These are phyloP conservation scores for Enteromius anoplus DNA, from an alignment of 2,797 vertebrate genomes.

Conservation along the genomic window DNA sequence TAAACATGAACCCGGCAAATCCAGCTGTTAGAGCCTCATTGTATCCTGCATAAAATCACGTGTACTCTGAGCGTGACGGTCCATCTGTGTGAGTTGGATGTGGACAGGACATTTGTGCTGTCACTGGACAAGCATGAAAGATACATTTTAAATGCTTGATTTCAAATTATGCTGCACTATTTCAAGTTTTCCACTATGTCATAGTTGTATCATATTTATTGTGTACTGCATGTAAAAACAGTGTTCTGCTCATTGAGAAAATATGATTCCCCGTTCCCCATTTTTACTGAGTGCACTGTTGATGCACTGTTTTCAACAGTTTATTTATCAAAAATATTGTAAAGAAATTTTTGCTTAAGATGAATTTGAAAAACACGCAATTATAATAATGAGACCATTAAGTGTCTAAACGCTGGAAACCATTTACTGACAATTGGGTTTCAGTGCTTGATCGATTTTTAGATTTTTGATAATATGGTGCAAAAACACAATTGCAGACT, in stretches of 20 bases:
- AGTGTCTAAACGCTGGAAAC: not conserved
- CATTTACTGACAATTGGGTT: not conserved
- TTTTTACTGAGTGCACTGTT: not conserved
- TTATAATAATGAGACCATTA: not conserved
- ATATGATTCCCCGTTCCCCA: not conserved
- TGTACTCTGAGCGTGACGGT: not conserved
- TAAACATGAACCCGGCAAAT: not conserved
- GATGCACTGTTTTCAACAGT: not conserved
- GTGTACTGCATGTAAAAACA: not conserved
- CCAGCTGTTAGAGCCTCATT: not conserved
- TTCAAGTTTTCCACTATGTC: not conserved
- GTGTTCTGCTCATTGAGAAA: not conserved
- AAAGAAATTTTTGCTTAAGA: no score
- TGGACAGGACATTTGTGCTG: not conserved
- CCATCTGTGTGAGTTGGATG: not conserved
- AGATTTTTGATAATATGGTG: not conserved
- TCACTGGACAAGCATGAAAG: not conserved
- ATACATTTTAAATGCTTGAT: not conserved
- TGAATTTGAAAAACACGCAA: not conserved
- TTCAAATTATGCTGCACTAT: not conserved
- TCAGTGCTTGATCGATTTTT: not conserved
- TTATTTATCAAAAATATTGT: not conserved
- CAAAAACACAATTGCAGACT: not conserved
- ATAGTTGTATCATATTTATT: not conserved
- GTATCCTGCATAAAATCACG: not conserved